A percentile compares a stretch with the other conserved stretches of the same genome.
Evolutionary conservation across 2,113 vertebrate genomes (phyloP).

Genomic region (Prunella himalayana): DNA sequence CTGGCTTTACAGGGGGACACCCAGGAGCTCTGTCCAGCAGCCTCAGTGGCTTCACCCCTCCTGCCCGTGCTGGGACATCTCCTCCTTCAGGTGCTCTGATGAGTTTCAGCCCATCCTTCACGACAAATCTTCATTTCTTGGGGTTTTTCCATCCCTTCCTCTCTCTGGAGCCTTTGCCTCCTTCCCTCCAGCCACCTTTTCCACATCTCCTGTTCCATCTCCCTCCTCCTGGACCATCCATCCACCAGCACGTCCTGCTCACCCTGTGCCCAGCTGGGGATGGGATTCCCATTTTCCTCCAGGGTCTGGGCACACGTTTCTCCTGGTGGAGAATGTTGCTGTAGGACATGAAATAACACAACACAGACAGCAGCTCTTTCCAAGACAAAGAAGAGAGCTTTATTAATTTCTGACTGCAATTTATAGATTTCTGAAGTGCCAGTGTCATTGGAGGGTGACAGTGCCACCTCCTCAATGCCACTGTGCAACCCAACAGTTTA

Average conservation of each 20-base stretch:
- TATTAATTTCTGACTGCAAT: no score
- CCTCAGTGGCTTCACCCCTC: background rate
- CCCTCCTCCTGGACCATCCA: background rate
- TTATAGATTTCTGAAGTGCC: no score
- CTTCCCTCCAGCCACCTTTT: background rate
- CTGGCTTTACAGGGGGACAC: background rate
- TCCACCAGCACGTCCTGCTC: background rate
- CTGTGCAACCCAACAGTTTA: no score
- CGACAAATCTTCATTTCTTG: background rate
- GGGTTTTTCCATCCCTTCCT: background rate
- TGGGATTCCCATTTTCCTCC: accelerated
- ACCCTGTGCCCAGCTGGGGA: accelerated
- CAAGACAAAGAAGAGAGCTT: no score
- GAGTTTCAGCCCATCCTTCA: background rate
- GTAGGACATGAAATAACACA: no score
- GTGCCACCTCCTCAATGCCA: no score
- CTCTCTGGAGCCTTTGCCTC: background rate
- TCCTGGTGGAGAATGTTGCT: accelerated
- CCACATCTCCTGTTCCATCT: background rate
- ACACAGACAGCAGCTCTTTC: no score
- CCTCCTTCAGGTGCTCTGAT: background rate
- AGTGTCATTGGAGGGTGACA: no score
- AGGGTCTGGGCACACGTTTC: accelerated
- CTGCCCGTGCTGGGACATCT: background rate
- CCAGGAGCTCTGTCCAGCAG: background rate